Conservation (phyloP, 2,113 vertebrate species). For the Echinops telfairi region DNA sequence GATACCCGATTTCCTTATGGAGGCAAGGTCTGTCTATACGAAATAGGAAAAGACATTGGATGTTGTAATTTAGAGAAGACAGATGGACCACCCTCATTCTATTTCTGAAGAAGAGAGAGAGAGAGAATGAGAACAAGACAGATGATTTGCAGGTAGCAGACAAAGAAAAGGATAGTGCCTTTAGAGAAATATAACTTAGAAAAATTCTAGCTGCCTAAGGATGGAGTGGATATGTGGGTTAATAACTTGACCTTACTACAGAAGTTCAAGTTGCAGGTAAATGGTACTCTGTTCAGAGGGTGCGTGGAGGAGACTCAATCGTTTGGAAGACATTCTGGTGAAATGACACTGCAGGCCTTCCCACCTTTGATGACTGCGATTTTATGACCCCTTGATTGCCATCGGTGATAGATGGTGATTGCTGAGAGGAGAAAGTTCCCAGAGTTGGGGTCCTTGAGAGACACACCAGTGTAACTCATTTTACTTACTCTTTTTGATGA, state of each 20-base stretch:
- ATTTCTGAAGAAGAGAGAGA: not conserved
- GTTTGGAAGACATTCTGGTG: slow-evolving; percentile 1
- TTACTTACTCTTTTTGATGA: slow-evolving; percentile 21
- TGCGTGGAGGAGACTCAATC: not conserved
- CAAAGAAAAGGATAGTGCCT: not conserved
- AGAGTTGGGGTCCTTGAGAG: not conserved
- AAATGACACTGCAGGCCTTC: not conserved
- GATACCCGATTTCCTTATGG: not conserved
- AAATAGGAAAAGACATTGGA: not conserved
- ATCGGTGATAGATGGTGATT: not conserved
- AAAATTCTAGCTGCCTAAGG: not conserved
- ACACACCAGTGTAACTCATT: not conserved
- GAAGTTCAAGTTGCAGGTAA: slow-evolving; percentile 26
- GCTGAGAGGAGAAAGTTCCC: not conserved
- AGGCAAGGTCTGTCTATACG: not conserved
- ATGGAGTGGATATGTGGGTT: not conserved
- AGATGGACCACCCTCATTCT: not conserved
- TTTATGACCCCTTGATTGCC: not conserved
- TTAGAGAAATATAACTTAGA: not conserved
- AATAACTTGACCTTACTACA: slow-evolving; percentile 8
- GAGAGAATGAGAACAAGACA: not conserved
- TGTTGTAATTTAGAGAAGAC: slow-evolving; percentile 26
- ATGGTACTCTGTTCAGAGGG: not conserved
- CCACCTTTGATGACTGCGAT: not conserved
- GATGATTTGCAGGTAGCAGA: not conserved